phyloP scores from a whole-genome alignment of 92 coral and sea anemone species.

The Palythoa heliodiscus region DNA sequence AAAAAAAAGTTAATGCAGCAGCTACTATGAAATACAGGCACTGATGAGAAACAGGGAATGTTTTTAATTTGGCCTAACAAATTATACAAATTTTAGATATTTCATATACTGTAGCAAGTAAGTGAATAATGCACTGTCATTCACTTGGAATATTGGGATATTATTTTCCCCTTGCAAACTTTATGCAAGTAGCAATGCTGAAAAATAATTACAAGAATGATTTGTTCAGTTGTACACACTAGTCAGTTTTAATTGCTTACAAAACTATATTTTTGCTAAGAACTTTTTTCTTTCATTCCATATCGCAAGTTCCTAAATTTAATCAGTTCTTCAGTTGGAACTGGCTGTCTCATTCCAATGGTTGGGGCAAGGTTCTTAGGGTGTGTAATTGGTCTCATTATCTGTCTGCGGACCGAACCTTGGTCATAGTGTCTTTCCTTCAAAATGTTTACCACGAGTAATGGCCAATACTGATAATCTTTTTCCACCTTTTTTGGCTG shows the following conservation, averaged over 20 bases:
- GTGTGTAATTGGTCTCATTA: slow-evolving; percentile 34
- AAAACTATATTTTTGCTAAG: slow-evolving; percentile 1
- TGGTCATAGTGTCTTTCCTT: slow-evolving; percentile 38
- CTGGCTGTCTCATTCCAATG: slow-evolving; percentile 39
- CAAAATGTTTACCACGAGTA: slow-evolving; percentile 38
- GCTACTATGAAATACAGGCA: slow-evolving; percentile 7
- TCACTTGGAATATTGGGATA: slow-evolving; percentile 6
- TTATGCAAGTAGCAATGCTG: slow-evolving; percentile 10
- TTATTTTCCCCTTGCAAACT: slow-evolving; percentile 1
- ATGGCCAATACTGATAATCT: slow-evolving; percentile 46
- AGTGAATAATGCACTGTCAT: background rate
- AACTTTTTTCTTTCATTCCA: slow-evolving; percentile 17
- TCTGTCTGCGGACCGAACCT: slow-evolving; percentile 30
- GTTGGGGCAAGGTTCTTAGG: slow-evolving; percentile 53
- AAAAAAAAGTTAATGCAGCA: background rate
- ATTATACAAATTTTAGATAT: background rate
- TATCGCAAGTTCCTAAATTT: slow-evolving; percentile 23
- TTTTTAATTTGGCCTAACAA: background rate
- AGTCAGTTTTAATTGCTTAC: background rate
- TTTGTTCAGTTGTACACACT: slow-evolving; percentile 17
- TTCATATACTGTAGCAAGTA: background rate
- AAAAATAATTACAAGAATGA: slow-evolving; percentile 15
- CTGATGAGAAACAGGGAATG: slow-evolving; percentile 4
- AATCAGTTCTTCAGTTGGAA: slow-evolving; percentile 40
- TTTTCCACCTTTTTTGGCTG: slow-evolving; percentile 47